Percentiles rank a stretch among this genome's conserved stretches.
phyloP scores from a whole-genome alignment of 2,113 vertebrate genomes.

The Leptosomus discolor region DNA sequence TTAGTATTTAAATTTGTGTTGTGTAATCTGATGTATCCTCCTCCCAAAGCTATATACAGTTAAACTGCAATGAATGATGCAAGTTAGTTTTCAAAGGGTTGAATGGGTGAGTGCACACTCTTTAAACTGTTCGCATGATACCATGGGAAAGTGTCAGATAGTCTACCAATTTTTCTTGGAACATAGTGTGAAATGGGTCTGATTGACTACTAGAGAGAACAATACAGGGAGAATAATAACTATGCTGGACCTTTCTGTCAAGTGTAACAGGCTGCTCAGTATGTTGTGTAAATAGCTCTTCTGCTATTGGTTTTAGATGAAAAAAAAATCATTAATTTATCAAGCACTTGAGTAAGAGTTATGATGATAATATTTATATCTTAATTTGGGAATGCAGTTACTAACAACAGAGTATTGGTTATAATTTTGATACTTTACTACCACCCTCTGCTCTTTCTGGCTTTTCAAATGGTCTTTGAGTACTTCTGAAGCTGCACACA shows the following conservation, averaged over 20 bases:
- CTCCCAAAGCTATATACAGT: neutral
- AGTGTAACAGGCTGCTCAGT: conserved; percentile 68
- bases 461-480: neutral
- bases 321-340: conserved; percentile 13
- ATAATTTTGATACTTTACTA: neutral
- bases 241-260: conserved; percentile 61
- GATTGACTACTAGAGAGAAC: conserved; percentile 65
- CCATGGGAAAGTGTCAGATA: neutral
- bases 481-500: neutral
- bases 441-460: neutral
- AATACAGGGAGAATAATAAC: conserved; percentile 70
- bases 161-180: neutral
- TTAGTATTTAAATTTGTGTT: neutral
- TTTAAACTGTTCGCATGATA: neutral
- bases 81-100: neutral
- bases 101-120: neutral
- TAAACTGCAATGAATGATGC: neutral
- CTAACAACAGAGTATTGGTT: neutral
- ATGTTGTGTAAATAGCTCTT: conserved; percentile 64
- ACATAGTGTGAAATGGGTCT: conserved; percentile 70
- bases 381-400: neutral
- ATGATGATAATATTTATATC: neutral
- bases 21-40: neutral
- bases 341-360: neutral
- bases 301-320: conserved; percentile 39